Evolutionary conservation across 2,797 vertebrate genomes (phyloP).

Genomic region (Cynopterus sphinx): DNA sequence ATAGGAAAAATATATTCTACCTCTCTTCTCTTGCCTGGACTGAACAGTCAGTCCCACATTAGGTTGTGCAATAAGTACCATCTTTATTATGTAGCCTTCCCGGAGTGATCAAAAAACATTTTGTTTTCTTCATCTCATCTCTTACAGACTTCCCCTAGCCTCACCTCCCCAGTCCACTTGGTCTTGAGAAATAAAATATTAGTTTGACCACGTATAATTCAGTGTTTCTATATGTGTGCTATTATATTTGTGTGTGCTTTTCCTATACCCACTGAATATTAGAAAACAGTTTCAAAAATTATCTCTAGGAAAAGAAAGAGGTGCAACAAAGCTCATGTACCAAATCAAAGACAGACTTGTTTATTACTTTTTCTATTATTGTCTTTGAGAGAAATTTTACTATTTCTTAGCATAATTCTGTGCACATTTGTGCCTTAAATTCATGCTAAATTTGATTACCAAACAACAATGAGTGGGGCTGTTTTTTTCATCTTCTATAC

Average conservation of each 20-base stretch:
- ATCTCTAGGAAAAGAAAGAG: not conserved
- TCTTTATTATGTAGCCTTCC: not conserved
- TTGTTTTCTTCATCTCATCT: not conserved
- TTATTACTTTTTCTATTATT: not conserved
- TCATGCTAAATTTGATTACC: not conserved
- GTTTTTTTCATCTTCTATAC: not conserved
- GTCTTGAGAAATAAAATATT: not conserved
- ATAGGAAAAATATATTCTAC: not conserved
- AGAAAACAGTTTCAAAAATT: constrained; percentile 10
- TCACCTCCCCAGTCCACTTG: not conserved
- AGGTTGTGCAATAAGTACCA: not conserved
- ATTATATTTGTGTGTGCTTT: not conserved
- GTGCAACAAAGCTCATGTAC: not conserved
- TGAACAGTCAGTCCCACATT: not conserved
- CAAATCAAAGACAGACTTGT: not conserved
- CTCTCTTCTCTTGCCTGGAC: not conserved
- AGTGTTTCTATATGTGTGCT: not conserved
- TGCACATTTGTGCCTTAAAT: not conserved
- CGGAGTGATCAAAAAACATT: not conserved
- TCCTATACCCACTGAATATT: not conserved
- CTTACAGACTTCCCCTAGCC: not conserved
- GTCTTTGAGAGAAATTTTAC: not conserved
- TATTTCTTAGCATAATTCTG: not conserved
- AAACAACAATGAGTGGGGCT: not conserved
- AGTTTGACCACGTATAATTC: not conserved